Evolutionary conservation across 2,888 invertebrate genomes (phyloP), one percentile per base, ranked within the genome.

Genomic region (Xestia sexstrigata): DNA sequence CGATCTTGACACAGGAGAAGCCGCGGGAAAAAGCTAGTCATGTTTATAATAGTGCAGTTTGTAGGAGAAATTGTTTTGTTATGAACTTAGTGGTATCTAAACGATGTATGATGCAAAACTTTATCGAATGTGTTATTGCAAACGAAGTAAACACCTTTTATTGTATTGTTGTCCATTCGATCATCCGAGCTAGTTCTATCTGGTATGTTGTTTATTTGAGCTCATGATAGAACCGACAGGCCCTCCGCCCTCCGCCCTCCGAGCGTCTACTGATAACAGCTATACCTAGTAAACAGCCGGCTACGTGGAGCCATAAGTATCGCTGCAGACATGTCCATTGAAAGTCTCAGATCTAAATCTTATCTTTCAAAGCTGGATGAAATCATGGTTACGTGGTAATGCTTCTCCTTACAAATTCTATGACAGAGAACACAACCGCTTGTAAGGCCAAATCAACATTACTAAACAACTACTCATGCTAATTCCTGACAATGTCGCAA

Each of bases 101-200:
- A 83, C 62, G 70, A 58, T 30, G 69, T 47, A 39, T 58, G 60
- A 65, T 72, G 45, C 58, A 60, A 62, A 55, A n/a, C 26, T 45
- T 58, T 73, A 79, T 84, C 73, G 20, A 30, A 9, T 47, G 7
- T 82, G 80, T 82, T 79, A 66, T 84, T 82, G 42, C 35, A 13
- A 39, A 62, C 5, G n/a, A 52, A 62, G 84, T 82, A 84, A 82
- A 79, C 81, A 79, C 55, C 39, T 62, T 62, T 62, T 62, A 35
- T 35, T n/a, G 8, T 69, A 69, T 69, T 71, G 47, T 65, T 63
- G 42, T 76, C 55, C 55, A 76, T 6, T 4, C 63, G 47, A 15
- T 68, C 47, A 63, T 23, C 23, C 35, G 55, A 74, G 20, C n/a
- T 49, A 6, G 23, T 35, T 45, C 35, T 79, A 76, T 79, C 63